These are phyloP conservation scores for Dynastes tityus DNA, from an alignment of 2,888 invertebrate species.

Conservation along the genomic window DNA sequence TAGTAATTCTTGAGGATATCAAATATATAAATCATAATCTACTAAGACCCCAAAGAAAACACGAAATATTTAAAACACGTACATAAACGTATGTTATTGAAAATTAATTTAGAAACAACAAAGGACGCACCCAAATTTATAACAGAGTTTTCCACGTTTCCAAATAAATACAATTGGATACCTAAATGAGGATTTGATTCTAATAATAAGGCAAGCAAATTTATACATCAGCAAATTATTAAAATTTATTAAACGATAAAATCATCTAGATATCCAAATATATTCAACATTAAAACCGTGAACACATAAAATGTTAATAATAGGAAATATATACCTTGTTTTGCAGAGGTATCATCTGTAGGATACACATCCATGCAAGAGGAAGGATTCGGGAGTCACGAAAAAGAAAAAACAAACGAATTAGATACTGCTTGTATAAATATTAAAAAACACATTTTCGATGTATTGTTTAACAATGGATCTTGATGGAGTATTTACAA, in stretches of 20 bases:
- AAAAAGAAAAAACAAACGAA: constrained; percentile 48
- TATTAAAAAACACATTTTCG: constrained; percentile 12
- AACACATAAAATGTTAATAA: constrained; percentile 51
- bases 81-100: constrained; percentile 19
- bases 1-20: constrained; percentile 31
- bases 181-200: not conserved
- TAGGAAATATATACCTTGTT: constrained; percentile 63
- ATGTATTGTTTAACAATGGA: constrained; percentile 13
- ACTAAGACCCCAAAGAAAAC: constrained; percentile 38
- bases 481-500: constrained; percentile 38
- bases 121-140: constrained; percentile 27
- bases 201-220: not conserved
- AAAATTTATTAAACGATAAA: not conserved
- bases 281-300: constrained; percentile 28
- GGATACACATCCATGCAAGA: constrained; percentile 61
- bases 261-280: constrained; percentile 38
- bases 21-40: constrained; percentile 29
- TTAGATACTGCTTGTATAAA: constrained; percentile 38
- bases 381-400: constrained; percentile 52
- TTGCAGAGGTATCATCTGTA: constrained; percentile 65
- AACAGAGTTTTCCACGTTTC: constrained; percentile 29
- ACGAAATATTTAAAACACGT: constrained; percentile 25
- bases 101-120: constrained; percentile 43
- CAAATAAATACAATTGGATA: constrained; percentile 12
- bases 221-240: not conserved